phyloP scores from a whole-genome alignment of 2,888 invertebrate species.

The Eupelmus urozonus region DNA sequence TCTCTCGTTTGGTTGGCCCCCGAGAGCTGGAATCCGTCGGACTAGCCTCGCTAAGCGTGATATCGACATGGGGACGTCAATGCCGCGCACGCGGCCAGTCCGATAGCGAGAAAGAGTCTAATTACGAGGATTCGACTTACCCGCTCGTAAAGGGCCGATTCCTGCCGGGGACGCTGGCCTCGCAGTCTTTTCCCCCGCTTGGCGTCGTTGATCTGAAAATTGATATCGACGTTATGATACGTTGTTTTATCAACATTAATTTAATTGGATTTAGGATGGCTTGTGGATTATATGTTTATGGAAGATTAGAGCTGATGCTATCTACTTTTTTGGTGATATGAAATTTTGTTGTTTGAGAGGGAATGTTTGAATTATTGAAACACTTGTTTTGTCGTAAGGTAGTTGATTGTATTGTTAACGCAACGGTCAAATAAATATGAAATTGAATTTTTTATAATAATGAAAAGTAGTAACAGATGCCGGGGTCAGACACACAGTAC shows the following conservation, averaged over 20 bases:
- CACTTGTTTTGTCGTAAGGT: no score
- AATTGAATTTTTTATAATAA: no score
- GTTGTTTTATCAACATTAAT: conserved; percentile 25
- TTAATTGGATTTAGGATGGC: conserved; percentile 10
- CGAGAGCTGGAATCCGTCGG: background rate
- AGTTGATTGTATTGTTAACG: no score
- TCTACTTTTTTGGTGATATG: no score
- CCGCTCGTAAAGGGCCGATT: conserved; percentile 57
- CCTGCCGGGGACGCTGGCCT: conserved; percentile 19
- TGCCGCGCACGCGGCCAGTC: conserved; percentile 44
- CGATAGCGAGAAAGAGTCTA: conserved; percentile 63
- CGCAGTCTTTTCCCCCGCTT: background rate
- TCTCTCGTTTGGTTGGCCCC: background rate
- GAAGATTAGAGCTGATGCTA: no score
- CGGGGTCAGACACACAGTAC: no score
- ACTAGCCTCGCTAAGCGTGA: conserved; percentile 63
- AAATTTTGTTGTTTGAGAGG: no score
- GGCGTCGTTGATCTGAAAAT: conserved; percentile 50
- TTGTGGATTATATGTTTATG: no score
- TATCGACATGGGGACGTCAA: conserved; percentile 65
- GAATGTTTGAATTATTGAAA: no score
- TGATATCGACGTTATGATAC: conserved; percentile 51
- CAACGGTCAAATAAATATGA: no score
- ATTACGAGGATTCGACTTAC: conserved; percentile 63
- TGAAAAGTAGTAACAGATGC: no score